Percentiles rank a stretch among this genome's conserved stretches.
These are phyloP conservation scores for Neogale vison DNA, from an alignment of 2,113 vertebrate genomes.

Conservation along the genomic window DNA sequence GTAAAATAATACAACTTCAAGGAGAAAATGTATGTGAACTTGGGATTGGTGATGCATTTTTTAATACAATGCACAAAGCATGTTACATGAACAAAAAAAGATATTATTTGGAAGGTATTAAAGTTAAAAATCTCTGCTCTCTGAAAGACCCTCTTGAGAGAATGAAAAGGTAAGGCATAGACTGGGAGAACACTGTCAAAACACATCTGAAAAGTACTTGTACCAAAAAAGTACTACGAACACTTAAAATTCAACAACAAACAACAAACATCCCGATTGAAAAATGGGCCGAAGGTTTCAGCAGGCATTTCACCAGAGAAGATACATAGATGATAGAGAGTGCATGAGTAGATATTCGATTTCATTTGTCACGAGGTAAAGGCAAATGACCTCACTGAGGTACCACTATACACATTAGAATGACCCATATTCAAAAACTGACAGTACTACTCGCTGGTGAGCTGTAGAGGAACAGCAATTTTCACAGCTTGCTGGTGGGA, in stretches of 20 bases:
- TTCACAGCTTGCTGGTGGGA: not conserved
- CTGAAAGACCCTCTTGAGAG: not conserved
- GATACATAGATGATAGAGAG: not conserved
- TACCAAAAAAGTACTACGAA: not conserved
- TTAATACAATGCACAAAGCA: not conserved
- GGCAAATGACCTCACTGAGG: not conserved
- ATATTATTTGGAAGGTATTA: not conserved
- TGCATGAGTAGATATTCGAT: not conserved
- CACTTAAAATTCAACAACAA: not conserved
- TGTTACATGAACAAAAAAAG: not conserved
- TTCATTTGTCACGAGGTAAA: not conserved
- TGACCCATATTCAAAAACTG: not conserved
- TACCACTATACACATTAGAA: not conserved
- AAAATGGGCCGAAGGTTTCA: not conserved
- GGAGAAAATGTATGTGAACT: not conserved
- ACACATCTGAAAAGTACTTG: not conserved
- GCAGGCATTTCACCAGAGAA: not conserved
- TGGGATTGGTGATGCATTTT: not conserved
- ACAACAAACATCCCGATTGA: not conserved
- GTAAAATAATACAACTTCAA: not conserved
- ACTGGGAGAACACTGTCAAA: not conserved
- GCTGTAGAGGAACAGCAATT: no score
- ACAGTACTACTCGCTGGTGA: no score
- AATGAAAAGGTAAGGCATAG: not conserved
- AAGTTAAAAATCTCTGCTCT: not conserved